Base-by-base conservation (phyloP, 2,113 vertebrate species). In the Rhombomys opimus region DNA sequence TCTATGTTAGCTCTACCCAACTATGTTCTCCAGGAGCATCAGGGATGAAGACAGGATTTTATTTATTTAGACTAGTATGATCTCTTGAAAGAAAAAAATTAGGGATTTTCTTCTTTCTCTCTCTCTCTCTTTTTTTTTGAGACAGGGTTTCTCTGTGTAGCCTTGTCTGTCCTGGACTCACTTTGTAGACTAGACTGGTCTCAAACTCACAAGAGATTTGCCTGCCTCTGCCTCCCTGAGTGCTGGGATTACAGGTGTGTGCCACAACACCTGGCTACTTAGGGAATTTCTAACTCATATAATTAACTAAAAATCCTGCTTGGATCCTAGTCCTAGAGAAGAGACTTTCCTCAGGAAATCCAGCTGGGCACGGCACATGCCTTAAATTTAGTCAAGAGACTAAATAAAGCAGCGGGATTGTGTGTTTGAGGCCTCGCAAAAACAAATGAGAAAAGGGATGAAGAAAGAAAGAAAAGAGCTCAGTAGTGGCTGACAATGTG, bases 241-340 rank as follows among this genome's bases (percentile, higher is more conserved):
- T 46, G 46, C 46, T 46, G 46, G 46, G 46, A 46, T 46, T 5
- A 46, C 46, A 46, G 46, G 46, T 46, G 46, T 46, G 46, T 46
- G 46, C 46, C 46, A 46, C 46, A 46, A 46, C 46, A 46, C 46
- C 46, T 46, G 46, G 46, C 4, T 46, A 46, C 4, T 46, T 46
- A 94, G 25, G 22, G 89, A 91, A 95, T 92, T 85, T 95, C 46
- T 93, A 97, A 93, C 13, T 89, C 68, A 72, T 77, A 85, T 76
- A 89, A 91, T 87, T 75, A 96, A 52, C 10, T 87, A 70, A 18
- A 63, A 50, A 76, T 30, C 12, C 35, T 90, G 35, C 23, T 41
- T 90, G 59, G 50, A 23, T 85, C 46, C 91, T 3, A 92, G 38
- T 67, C 54, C 38, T 63, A 12, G 65, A 87, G 13, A 90, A 91